Conservation (phyloP, 2,113 vertebrate species). For the Lota lota region DNA sequence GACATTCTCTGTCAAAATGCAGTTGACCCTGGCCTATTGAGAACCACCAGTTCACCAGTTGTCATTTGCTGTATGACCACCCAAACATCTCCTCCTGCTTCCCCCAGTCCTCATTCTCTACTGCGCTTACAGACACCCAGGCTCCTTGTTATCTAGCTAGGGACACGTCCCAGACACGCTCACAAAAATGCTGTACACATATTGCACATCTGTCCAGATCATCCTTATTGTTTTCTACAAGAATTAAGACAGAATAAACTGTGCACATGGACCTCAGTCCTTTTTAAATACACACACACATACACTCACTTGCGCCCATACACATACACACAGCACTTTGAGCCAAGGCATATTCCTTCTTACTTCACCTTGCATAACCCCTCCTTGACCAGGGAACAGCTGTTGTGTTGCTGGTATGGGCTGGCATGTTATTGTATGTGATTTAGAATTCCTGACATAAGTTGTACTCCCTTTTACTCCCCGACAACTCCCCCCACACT, state of each 20-base stretch:
- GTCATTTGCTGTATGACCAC: too few species aligned
- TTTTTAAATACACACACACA: background rate
- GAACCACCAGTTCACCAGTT: background rate
- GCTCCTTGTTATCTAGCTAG: background rate
- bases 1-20: background rate
- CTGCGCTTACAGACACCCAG: too few species aligned
- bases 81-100: too few species aligned
- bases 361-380: background rate
- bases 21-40: background rate
- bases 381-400: constrained; percentile 24
- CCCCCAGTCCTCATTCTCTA: too few species aligned
- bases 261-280: background rate
- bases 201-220: too few species aligned
- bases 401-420: constrained; percentile 11
- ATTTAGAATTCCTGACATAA: constrained; percentile 37
- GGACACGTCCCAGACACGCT: background rate
- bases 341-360: constrained; percentile 25
- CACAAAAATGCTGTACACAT: too few species aligned
- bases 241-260: too few species aligned
- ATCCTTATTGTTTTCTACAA: too few species aligned
- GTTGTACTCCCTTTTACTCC: background rate
- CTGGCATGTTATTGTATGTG: constrained; percentile 4
- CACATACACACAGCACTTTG: constrained; percentile 20
- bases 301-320: too few species aligned
- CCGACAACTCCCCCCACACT: constrained; percentile 7